phyloP scores from a whole-genome alignment of 2,113 vertebrate species.

The Oncorhynchus keta region DNA sequence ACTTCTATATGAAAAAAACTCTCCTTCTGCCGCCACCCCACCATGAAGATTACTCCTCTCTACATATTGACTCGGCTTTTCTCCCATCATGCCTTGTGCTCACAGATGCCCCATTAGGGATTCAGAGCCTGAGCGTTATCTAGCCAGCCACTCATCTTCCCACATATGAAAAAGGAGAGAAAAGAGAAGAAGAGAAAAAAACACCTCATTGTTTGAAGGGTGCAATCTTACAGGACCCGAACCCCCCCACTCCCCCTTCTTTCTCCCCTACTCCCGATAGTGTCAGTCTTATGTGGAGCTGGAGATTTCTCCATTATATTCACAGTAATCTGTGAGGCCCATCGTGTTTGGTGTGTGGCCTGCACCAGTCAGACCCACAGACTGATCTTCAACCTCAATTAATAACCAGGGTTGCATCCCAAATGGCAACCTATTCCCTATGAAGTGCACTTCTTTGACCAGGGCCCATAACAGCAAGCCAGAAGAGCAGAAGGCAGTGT shows the following conservation, averaged over 20 bases:
- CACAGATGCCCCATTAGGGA: constrained; percentile 26
- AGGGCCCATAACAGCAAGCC: no score
- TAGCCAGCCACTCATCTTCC: constrained; percentile 9
- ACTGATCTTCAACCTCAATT: constrained; percentile 58
- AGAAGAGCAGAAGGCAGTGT: constrained; percentile 30
- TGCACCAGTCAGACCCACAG: constrained; percentile 36
- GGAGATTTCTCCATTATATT: constrained; percentile 39
- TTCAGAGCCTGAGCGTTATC: constrained; percentile 29
- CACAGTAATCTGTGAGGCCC: constrained; percentile 32
- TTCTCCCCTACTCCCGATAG: constrained; percentile 16
- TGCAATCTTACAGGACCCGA: neutral
- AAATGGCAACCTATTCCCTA: no score
- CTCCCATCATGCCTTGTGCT: constrained; percentile 46
- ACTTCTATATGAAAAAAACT: constrained; percentile 17
- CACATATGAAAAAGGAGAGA: constrained; percentile 18
- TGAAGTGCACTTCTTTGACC: no score
- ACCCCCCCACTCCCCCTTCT: neutral
- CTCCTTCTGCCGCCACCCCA: constrained; percentile 14
- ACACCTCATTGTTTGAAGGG: constrained; percentile 16
- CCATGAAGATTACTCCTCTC: constrained; percentile 39
- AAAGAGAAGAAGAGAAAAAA: constrained; percentile 2
- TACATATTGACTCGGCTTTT: constrained; percentile 55
- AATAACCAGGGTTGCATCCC: constrained; percentile 29
- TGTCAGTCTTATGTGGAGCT: constrained; percentile 20
- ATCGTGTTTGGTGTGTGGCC: constrained; percentile 34